These are phyloP conservation scores for Datnioides undecimradiatus DNA, from an alignment of 2,113 vertebrate genomes.

Conservation along the genomic window DNA sequence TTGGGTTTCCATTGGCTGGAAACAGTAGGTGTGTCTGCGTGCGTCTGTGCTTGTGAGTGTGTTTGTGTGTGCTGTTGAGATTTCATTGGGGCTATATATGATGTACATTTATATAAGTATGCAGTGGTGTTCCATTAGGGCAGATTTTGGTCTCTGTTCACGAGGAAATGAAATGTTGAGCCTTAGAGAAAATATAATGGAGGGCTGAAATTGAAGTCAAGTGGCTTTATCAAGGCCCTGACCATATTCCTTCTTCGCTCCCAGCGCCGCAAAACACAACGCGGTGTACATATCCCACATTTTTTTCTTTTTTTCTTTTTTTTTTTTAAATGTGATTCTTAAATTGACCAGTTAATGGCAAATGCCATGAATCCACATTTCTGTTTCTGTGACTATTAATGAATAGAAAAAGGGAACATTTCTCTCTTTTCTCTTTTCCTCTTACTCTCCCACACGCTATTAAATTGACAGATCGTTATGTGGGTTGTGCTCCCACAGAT, in stretches of 20 bases:
- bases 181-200: slow-evolving; percentile 50
- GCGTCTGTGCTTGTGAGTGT: not conserved
- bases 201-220: slow-evolving; percentile 14
- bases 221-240: slow-evolving; percentile 27
- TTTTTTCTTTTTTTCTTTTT: slow-evolving; percentile 52
- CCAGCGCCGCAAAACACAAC: not conserved
- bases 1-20: not conserved
- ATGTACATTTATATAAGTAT: slow-evolving; percentile 23
- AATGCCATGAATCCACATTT: slow-evolving; percentile 55
- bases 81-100: slow-evolving; percentile 14
- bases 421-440: slow-evolving; percentile 39
- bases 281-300: slow-evolving; percentile 21
- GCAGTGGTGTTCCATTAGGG: slow-evolving; percentile 2
- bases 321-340: slow-evolving; percentile 49
- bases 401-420: slow-evolving; percentile 42
- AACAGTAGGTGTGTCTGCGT: not conserved
- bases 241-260: not conserved
- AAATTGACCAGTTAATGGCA: slow-evolving; percentile 61
- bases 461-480: slow-evolving; percentile 77
- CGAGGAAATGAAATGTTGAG: slow-evolving; percentile 52
- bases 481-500: slow-evolving; percentile 65
- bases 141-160: slow-evolving; percentile 38
- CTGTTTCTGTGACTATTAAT: slow-evolving; percentile 56
- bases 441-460: slow-evolving; percentile 63
- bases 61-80: not conserved